Conservation (phyloP, 2,113 vertebrate genomes). For the Trichechus manatus region DNA sequence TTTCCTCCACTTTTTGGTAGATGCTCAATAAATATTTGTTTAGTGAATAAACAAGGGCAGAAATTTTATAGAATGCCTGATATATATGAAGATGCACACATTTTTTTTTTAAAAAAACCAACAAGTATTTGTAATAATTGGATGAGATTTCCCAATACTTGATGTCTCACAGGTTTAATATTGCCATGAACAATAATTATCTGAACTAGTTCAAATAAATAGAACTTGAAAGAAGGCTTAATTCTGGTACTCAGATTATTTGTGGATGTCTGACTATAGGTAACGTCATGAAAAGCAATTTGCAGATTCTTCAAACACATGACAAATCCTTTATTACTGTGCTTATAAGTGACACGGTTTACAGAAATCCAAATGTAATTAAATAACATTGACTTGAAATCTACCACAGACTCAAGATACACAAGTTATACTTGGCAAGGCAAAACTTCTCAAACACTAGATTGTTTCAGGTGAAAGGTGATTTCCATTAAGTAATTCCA, state of each 20-base stretch:
- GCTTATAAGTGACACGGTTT: conserved; percentile 89
- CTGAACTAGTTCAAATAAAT: conserved; percentile 51
- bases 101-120: not conserved
- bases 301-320: conserved; percentile 86
- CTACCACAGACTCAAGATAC: conserved; percentile 89
- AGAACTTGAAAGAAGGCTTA: conserved; percentile 65
- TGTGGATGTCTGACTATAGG: conserved; percentile 57
- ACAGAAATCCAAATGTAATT: conserved; percentile 90
- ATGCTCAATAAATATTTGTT: not conserved
- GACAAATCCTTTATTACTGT: conserved; percentile 92
- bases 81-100: not conserved
- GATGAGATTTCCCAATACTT: conserved; percentile 19
- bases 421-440: conserved; percentile 90
- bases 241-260: conserved; percentile 67
- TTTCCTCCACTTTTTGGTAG: conserved; percentile 27
- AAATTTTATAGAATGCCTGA: conserved; percentile 29
- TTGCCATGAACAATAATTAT: conserved; percentile 48
- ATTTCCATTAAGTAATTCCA: conserved; percentile 88
- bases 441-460: conserved; percentile 87
- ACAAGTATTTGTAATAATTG: conserved; percentile 46
- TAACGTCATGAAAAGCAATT: conserved; percentile 71
- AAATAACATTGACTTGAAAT: conserved; percentile 89
- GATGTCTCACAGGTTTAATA: conserved; percentile 34
- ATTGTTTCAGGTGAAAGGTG: conserved; percentile 86
- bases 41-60: conserved; percentile 1